Evolutionary conservation across 2,888 invertebrate genomes (phyloP).

Genomic region (Zaprionus obscuricornis): DNA sequence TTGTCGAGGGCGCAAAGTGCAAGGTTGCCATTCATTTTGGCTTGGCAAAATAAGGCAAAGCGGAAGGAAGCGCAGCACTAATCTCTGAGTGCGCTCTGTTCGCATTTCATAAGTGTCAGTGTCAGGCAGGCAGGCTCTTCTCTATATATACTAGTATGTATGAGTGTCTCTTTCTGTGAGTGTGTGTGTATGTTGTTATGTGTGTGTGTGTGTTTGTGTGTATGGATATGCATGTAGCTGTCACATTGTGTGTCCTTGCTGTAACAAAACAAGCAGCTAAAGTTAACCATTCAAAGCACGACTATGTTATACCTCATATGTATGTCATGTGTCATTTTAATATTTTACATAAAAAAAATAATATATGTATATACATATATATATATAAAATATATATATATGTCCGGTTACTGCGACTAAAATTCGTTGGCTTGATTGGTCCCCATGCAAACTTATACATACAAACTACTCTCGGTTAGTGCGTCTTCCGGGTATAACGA

Average conservation of each 20-base stretch:
- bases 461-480: too few relatives aligned
- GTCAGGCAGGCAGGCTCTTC: constrained; percentile 47
- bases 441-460: too few relatives aligned
- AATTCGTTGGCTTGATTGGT: too few relatives aligned
- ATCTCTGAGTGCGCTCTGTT: constrained; percentile 67
- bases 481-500: too few relatives aligned
- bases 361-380: too few relatives aligned
- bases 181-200: constrained; percentile 11
- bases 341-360: too few relatives aligned
- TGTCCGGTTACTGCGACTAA: too few relatives aligned
- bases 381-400: too few relatives aligned
- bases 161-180: constrained; percentile 1
- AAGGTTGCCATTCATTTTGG: constrained; percentile 73
- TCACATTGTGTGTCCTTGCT: constrained; percentile 62
- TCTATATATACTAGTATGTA: too few relatives aligned
- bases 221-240: constrained; percentile 33
- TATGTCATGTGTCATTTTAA: background rate
- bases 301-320: constrained; percentile 5
- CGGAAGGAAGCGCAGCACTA: constrained; percentile 72
- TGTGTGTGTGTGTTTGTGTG: constrained; percentile 18
- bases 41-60: constrained; percentile 40
- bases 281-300: background rate
- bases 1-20: constrained; percentile 69
- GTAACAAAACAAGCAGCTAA: constrained; percentile 43
- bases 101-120: constrained; percentile 71